phyloP scores from a whole-genome alignment of 2,888 invertebrate genomes.

The Girardia tigrina region DNA sequence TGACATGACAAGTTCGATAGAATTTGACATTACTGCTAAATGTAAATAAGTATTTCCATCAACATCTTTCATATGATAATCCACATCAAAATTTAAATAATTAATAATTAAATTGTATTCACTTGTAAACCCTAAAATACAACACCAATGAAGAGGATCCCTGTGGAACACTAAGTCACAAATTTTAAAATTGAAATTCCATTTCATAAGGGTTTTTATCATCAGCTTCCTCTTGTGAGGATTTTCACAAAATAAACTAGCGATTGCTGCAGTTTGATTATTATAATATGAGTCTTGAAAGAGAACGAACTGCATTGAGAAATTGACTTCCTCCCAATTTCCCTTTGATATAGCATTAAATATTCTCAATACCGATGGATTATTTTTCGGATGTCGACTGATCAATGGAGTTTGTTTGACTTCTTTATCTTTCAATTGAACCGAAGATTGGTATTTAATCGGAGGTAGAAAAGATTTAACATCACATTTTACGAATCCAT shows the following conservation, averaged over 20 bases:
- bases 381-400: neutral
- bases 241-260: constrained; percentile 17
- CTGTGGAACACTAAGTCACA: neutral
- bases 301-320: neutral
- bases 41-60: constrained; percentile 29
- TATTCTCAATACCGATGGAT: constrained; percentile 1
- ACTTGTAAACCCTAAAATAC: neutral
- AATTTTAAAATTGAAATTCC: constrained; percentile 10
- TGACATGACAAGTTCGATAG: constrained; percentile 2
- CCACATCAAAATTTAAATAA: neutral
- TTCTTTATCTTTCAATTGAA: neutral
- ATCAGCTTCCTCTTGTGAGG: neutral
- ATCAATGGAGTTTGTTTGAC: neutral
- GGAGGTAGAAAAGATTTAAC: neutral
- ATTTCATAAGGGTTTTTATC: neutral
- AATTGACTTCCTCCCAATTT: constrained; percentile 13
- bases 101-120: constrained; percentile 18
- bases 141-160: constrained; percentile 27
- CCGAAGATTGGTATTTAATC: neutral
- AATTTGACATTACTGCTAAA: constrained; percentile 26
- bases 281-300: neutral
- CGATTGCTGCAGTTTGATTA: constrained; percentile 4
- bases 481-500: neutral
- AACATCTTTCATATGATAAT: constrained; percentile 21
- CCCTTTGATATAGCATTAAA: neutral